These are phyloP conservation scores for Heliothis virescens DNA, from an alignment of 1,140 invertebrate species.

Conservation along the genomic window DNA sequence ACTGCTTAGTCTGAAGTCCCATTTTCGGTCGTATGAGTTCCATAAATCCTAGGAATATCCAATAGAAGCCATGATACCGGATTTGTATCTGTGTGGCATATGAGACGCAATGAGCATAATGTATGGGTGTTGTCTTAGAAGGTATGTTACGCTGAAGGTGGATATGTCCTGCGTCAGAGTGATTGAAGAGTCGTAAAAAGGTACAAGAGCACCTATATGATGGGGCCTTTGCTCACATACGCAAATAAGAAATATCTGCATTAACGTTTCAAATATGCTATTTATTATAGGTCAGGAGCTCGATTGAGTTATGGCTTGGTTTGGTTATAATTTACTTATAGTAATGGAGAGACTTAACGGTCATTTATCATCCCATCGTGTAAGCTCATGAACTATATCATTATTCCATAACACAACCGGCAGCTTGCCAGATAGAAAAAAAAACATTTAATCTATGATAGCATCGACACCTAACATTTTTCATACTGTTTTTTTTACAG, in stretches of 20 bases:
- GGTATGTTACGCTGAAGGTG: background rate
- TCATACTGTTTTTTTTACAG: background rate
- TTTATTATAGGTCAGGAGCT: background rate
- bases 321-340: conserved; percentile 19
- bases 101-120: no score
- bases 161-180: background rate
- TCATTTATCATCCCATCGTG: conserved; percentile 24
- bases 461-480: background rate
- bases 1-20: no score
- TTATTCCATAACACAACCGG: conserved; percentile 9
- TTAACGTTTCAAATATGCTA: background rate
- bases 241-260: background rate
- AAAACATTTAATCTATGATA: background rate
- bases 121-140: no score
- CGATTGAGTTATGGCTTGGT: conserved; percentile 40
- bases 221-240: background rate
- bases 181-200: background rate
- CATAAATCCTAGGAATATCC: no score
- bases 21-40: no score
- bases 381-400: conserved; percentile 6
- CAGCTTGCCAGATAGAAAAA: conserved; percentile 27
- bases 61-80: no score
- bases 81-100: no score
- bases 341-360: background rate
- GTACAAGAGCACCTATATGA: background rate